phyloP scores from a whole-genome alignment of 2,113 vertebrate species.

The Macquaria ambigua region DNA sequence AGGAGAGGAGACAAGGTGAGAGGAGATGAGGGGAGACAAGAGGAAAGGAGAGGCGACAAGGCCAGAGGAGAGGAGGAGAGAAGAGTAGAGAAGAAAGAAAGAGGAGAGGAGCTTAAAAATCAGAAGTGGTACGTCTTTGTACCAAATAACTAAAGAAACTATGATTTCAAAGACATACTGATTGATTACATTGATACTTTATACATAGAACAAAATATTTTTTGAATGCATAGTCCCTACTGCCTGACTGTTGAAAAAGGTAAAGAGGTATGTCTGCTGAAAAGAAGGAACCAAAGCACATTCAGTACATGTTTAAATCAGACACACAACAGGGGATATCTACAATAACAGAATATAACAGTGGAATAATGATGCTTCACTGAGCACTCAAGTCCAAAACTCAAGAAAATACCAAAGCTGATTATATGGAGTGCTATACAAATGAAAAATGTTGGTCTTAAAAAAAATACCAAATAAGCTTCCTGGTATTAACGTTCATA shows the following conservation, averaged over 20 bases:
- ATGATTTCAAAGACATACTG: conserved; percentile 51
- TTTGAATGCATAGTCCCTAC: conserved; percentile 27
- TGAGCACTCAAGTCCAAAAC: conserved; percentile 59
- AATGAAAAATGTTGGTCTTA: conserved; percentile 63
- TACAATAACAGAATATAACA: conserved; percentile 71
- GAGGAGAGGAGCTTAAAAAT: not conserved
- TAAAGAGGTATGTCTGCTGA: conserved; percentile 72
- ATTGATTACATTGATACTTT: conserved; percentile 56
- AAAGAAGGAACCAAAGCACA: conserved; percentile 67
- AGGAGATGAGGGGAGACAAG: not conserved
- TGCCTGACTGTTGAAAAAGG: conserved; percentile 46
- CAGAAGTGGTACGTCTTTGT: conserved; percentile 4
- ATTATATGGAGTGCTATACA: conserved; percentile 79
- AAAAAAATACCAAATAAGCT: conserved; percentile 60
- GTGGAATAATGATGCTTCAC: conserved; percentile 63
- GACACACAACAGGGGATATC: conserved; percentile 66
- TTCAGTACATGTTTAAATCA: conserved; percentile 73
- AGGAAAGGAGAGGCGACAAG: not conserved
- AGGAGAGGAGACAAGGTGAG: not conserved
- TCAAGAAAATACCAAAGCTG: conserved; percentile 75
- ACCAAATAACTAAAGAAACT: conserved; percentile 19
- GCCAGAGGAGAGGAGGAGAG: not conserved
- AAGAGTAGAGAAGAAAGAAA: not conserved
- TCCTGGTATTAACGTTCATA: conserved; percentile 73
- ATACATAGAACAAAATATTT: conserved; percentile 30